Evolutionary conservation across 2,888 invertebrate species (phyloP), one percentile per base, ranked within the genome.

Genomic region (Allygus modestus): DNA sequence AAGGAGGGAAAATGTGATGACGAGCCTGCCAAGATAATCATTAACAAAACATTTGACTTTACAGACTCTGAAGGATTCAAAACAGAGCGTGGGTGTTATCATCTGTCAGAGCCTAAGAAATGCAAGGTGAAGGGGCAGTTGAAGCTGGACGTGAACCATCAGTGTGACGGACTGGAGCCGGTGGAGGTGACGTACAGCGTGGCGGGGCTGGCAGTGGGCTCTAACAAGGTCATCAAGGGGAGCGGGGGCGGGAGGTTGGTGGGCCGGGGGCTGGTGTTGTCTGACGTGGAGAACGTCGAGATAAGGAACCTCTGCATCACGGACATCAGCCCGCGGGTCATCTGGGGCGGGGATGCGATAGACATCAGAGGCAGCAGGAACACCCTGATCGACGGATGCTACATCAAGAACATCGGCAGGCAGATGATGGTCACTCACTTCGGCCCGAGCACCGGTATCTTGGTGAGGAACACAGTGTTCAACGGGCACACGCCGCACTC

Each of bases 291-390:
- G 28, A 69, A 84, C 20, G 84, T 84, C 15, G 46, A 69, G 31
- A 84, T 84, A 28, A 17, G 37, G 15, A 81, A 81, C 37, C 51
- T 84, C 15, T 28, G 33, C 17, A 81, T 84, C 20, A 54, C 54
- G 1, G 84, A 84, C 41, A 84, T 84, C 31, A 84, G 81, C 33
- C 54, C 81, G 0, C 81, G 41, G 9, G 65, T 84, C 23, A 84
- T 84, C 31, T 84, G 84, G 84, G 81, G 81, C 28, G 81, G 84
- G 11, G 84, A 84, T 28, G 81, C 84, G 0, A 51, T 84, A 0
- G 51, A 43, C 41, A 31, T 84, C 20, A 69, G 33, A 26, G 37
- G 54, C 51, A 81, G 65, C 28, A 9, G 31, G 11, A 69, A 84
- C n/a, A 81, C 61, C 15, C 65, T 65, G 81, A 69, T 84, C 17